Percentiles rank a stretch among this genome's conserved stretches.
Evolutionary conservation across 2,113 vertebrate genomes (phyloP).

Genomic region (Trematomus loennbergii): DNA sequence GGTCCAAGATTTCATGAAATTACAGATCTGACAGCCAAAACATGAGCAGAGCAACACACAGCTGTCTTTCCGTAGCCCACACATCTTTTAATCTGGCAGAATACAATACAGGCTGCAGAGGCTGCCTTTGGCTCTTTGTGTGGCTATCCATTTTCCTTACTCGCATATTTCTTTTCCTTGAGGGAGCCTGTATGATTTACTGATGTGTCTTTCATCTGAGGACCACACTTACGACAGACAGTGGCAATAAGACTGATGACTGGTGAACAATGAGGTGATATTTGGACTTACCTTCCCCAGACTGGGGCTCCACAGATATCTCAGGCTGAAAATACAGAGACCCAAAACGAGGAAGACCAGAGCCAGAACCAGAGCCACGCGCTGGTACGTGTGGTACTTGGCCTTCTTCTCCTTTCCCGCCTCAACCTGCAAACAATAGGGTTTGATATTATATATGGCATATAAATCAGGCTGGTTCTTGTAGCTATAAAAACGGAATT

Average conservation of each 20-base stretch:
- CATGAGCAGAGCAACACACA: slow-evolving; percentile 51
- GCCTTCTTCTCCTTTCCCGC: slow-evolving; percentile 75
- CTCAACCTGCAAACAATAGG: slow-evolving; percentile 74
- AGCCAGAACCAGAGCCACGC: slow-evolving; percentile 72
- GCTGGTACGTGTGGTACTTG: slow-evolving; percentile 73
- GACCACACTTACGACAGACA: slow-evolving; percentile 44
- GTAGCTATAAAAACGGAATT: too few species aligned
- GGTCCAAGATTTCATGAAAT: slow-evolving; percentile 58
- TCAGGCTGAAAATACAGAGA: slow-evolving; percentile 78
- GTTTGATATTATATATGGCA: neutral
- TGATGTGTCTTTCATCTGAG: slow-evolving; percentile 64
- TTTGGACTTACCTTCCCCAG: slow-evolving; percentile 80
- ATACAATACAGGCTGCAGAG: slow-evolving; percentile 46
- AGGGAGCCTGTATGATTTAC: slow-evolving; percentile 58
- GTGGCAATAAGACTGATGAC: slow-evolving; percentile 41
- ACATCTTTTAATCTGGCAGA: slow-evolving; percentile 63
- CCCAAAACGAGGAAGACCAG: slow-evolving; percentile 77
- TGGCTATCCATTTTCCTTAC: slow-evolving; percentile 50
- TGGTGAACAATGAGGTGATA: slow-evolving; percentile 13
- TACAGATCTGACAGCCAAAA: slow-evolving; percentile 69
- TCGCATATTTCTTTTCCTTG: slow-evolving; percentile 39
- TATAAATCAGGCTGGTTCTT: neutral
- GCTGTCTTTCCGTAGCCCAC: slow-evolving; percentile 58
- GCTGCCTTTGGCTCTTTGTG: slow-evolving; percentile 53
- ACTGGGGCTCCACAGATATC: slow-evolving; percentile 79